Percentiles rank a stretch among this genome's conserved stretches.
Evolutionary conservation across 1,140 invertebrate species (phyloP).

Genomic region (Argopecten irradians): DNA sequence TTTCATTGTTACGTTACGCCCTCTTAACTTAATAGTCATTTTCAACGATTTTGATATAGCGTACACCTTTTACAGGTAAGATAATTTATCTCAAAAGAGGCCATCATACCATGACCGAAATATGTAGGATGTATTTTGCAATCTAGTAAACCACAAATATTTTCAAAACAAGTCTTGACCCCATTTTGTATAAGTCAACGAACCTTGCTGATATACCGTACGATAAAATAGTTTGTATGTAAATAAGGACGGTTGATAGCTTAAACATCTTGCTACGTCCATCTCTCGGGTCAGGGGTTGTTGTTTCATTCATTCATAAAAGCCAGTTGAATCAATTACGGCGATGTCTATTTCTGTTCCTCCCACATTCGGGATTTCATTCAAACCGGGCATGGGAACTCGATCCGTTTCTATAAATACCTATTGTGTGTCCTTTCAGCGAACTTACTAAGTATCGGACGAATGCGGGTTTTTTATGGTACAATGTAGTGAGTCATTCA

Average conservation of each 20-base stretch:
- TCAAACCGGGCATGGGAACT: neutral
- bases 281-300: neutral
- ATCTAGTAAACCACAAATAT: neutral
- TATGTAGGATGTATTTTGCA: neutral
- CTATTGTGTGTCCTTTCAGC: neutral
- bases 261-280: neutral
- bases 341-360: neutral
- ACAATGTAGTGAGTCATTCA: too few relatives aligned
- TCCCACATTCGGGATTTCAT: neutral
- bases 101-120: neutral
- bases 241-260: neutral
- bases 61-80: neutral
- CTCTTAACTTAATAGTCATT: too few relatives aligned
- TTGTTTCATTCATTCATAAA: conserved; percentile 7
- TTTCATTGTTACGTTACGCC: too few relatives aligned
- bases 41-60: too few relatives aligned
- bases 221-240: neutral
- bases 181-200: neutral
- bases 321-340: conserved; percentile 8
- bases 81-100: neutral
- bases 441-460: neutral
- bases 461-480: too few relatives aligned
- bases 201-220: neutral
- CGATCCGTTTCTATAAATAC: neutral
- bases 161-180: conserved; percentile 17